Base-by-base conservation (phyloP, 2,888 invertebrate species). In the Coelinius sp. region DNA sequence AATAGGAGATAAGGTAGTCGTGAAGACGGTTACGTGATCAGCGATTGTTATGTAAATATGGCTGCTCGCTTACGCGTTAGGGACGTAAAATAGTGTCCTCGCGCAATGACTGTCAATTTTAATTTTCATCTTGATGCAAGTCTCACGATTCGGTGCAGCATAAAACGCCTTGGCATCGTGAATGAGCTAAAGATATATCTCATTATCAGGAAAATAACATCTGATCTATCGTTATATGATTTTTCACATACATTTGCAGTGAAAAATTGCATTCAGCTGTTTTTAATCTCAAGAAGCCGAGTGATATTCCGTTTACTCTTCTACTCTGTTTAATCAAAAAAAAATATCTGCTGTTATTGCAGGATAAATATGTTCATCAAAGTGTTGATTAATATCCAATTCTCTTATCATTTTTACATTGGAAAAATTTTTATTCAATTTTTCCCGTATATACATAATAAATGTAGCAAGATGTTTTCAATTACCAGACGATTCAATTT, bases 41-140 rank as follows among this genome's bases (percentile, higher is more conserved):
- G 78, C 83, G 82, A 85, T 84, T 85, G 84, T 85, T 85, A 86
- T 86, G 85, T 85, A 85, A 85, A 85, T 85, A 82, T 78, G 78
- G 76, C 75, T 78, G 79, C 75, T 76, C 78, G 80, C 77, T 81
- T 80, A 78, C 81, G 80, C 79, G 77, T n/a, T 80, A 79, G 79
- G 76, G 78, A 79, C 76, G 77, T 77, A 78, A 79, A 53, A 49
- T 24, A 67, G 70, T 72, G 76, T 75, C 77, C 74, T 74, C 74
- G 77, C 64, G 71, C 79, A 75, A 81, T 82, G 82, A 82, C 80
- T 81, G 77, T 82, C 78, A 77, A 80, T 78, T 80, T 77, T 65
- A 71, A 73, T 77, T 81, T 79, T 80, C 80, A 80, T 81, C 80
- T 81, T 62, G 38, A 63, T 75, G 73, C 46, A 41, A 49, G 68